These are phyloP conservation scores for Diorhabda sublineata DNA, from an alignment of 1,140 invertebrate species.

Conservation along the genomic window DNA sequence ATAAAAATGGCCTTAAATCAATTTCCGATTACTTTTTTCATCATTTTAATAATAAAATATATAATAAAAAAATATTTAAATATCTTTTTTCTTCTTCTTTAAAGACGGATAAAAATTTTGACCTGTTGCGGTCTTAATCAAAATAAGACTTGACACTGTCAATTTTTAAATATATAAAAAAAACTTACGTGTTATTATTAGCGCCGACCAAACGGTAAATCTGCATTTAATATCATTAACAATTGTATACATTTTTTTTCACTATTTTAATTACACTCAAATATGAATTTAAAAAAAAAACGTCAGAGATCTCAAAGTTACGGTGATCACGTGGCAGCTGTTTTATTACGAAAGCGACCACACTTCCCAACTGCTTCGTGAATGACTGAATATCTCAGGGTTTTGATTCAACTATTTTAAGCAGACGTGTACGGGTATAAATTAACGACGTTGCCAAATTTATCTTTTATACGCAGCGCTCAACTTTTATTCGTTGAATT, in stretches of 20 bases:
- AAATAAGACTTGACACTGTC: too few relatives aligned
- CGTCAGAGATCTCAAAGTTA: not conserved
- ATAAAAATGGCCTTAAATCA: too few relatives aligned
- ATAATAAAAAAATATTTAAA: too few relatives aligned
- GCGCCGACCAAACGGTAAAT: slow-evolving; percentile 37
- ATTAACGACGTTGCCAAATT: not conserved
- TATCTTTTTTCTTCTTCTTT: too few relatives aligned
- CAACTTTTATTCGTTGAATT: not conserved
- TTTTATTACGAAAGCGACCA: not conserved
- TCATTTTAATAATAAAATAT: too few relatives aligned
- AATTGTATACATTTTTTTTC: slow-evolving; percentile 38
- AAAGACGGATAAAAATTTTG: too few relatives aligned
- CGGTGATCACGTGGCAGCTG: not conserved
- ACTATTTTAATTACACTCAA: not conserved
- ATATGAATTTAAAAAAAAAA: not conserved
- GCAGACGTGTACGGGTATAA: not conserved
- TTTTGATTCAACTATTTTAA: slow-evolving; percentile 1
- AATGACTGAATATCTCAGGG: not conserved
- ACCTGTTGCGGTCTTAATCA: too few relatives aligned
- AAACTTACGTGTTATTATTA: slow-evolving; percentile 40
- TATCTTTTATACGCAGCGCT: not conserved
- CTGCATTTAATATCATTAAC: slow-evolving; percentile 38
- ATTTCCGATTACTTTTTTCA: too few relatives aligned
- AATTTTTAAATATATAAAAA: not conserved
- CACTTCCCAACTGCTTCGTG: not conserved